Evolutionary conservation across 1,140 invertebrate species (phyloP).

Genomic region (Melitaea cinxia): DNA sequence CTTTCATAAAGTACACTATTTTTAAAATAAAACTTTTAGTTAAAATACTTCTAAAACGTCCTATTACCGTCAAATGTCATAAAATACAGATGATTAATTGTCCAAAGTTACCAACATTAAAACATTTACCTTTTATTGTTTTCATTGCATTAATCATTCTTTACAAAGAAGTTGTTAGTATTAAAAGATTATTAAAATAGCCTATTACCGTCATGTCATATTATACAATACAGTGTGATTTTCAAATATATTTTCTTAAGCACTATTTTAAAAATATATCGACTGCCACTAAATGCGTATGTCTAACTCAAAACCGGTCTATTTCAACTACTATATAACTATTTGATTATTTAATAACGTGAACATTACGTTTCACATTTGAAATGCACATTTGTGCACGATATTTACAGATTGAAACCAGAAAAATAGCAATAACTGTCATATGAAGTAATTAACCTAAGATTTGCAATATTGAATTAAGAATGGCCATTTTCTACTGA

Average conservation of each 20-base stretch:
- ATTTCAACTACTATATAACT: slow-evolving; percentile 75
- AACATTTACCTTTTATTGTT: background rate
- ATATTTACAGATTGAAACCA: slow-evolving; percentile 39
- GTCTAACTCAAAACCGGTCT: slow-evolving; percentile 79
- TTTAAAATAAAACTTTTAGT: too few relatives aligned
- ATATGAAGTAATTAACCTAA: background rate
- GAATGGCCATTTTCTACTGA: too few relatives aligned
- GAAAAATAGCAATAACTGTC: background rate
- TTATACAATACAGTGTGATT: slow-evolving; percentile 54
- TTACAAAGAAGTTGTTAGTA: background rate
- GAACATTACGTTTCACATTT: slow-evolving; percentile 44
- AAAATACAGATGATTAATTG: too few relatives aligned
- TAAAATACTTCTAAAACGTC: too few relatives aligned
- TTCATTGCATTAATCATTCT: background rate
- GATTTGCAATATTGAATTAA: background rate
- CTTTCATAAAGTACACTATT: too few relatives aligned
- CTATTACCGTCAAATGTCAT: too few relatives aligned
- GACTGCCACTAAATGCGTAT: slow-evolving; percentile 77
- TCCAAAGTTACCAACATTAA: too few relatives aligned
- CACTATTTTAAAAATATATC: slow-evolving; percentile 74
- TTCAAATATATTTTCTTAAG: slow-evolving; percentile 59
- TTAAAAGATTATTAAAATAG: background rate
- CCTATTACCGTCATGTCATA: background rate
- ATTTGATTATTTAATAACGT: slow-evolving; percentile 75
- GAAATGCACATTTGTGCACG: slow-evolving; percentile 57